phyloP scores from a whole-genome alignment of 1,140 invertebrate genomes.

The Brachystomella parvula region DNA sequence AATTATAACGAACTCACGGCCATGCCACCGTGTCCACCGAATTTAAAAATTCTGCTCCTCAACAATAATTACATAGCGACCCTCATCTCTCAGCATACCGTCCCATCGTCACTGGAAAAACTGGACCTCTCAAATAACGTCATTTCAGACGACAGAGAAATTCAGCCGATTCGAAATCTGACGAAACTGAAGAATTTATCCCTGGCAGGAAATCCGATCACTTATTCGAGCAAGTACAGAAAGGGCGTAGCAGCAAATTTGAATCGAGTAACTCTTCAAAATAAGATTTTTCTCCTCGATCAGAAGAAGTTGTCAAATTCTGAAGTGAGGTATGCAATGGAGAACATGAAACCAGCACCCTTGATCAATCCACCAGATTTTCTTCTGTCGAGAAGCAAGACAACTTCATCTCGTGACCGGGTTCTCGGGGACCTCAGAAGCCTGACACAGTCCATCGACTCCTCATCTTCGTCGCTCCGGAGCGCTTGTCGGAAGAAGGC shows the following conservation, averaged over 20 bases:
- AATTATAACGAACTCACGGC: constrained; percentile 33
- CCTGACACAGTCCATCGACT: constrained; percentile 30
- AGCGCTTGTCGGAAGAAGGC: constrained; percentile 36
- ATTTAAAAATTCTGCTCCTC: constrained; percentile 29
- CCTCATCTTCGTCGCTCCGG: constrained; percentile 27
- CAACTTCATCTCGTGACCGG: not conserved
- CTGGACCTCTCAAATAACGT: constrained; percentile 33
- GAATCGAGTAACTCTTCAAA: constrained; percentile 21
- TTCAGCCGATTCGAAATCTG: constrained; percentile 17
- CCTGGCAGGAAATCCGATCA: constrained; percentile 30
- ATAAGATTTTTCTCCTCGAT: constrained; percentile 25
- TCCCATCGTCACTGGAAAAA: constrained; percentile 22
- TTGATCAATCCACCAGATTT: not conserved
- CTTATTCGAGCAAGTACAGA: constrained; percentile 27
- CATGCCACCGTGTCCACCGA: constrained; percentile 33
- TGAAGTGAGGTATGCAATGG: constrained; percentile 28
- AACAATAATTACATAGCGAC: constrained; percentile 32
- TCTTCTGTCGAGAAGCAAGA: not conserved
- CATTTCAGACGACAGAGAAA: constrained; percentile 28
- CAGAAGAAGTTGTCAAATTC: constrained; percentile 31
- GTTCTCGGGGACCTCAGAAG: constrained; percentile 21
- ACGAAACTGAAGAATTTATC: constrained; percentile 21
- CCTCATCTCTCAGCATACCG: constrained; percentile 2
- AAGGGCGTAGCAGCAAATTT: constrained; percentile 17
- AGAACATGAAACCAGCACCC: constrained; percentile 9